Base-by-base conservation (phyloP, 2,797 vertebrate genomes). In the Coregonus suidteri region DNA sequence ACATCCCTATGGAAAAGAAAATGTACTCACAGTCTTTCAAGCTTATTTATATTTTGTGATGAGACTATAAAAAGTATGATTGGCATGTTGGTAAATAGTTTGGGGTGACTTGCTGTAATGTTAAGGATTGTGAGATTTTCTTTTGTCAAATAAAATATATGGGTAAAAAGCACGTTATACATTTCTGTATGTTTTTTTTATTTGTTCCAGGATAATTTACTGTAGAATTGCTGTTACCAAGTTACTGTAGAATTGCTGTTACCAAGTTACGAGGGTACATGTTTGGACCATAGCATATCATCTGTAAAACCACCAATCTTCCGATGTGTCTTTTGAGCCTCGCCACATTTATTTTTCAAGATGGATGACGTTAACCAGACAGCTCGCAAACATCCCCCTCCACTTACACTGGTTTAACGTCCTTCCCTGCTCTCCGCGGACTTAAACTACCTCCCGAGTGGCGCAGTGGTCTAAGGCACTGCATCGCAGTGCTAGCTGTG, bases 171-270 rank as follows among this genome's bases (percentile, higher is more conserved):
- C 56, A 20, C 9, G 11, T 72, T 34, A n/a, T 51, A 15, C 25
- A 53, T 7, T 71, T 54, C 71, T 67, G 4, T 69, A 68, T 80
- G 4, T 53, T 65, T 30, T 75, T 74, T 83, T 77, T 76, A 25
- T n/a, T 59, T 62, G 77, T 74, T 79, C 84, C 75, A 83, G 83
- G 83, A 85, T 83, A 54, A 78, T 37, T 34, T 70, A 18, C 18
- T 87, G 84, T 90, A 74, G 79, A 87, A 88, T 91, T 84, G 90
- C 88, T 89, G 85, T 88, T 92, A 90, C 89, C 90, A 92, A 88
- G 68, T 62, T 80, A 80, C 37, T 34, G 31, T 34, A 34, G 31
- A 34, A 34, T 25, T 25, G 25, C 25, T 25, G 25, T 25, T 92
- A 90, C 89, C 90, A 92, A 88, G 68, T 62, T 80, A 80, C 37